Base-by-base conservation (phyloP, 2,113 vertebrate genomes). In the Oophaga pumilio region DNA sequence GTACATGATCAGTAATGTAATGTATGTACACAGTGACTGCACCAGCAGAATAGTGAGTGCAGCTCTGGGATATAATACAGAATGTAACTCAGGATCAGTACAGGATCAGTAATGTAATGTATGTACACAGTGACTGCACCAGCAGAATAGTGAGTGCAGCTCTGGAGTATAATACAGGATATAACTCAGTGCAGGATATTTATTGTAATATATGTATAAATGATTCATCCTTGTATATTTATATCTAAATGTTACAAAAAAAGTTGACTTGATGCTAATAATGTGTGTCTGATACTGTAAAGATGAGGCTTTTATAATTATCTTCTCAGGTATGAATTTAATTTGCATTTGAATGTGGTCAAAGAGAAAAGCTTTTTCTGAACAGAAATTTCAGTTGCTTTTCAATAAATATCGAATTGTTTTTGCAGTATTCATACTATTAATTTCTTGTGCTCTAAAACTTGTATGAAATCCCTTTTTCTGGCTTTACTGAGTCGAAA, bases 401-500 rank as follows among this genome's bases (percentile, higher is more conserved):
- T 8, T 28, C 69, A 64, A 18, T 76, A 53, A 82, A 88, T 66
- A 64, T 49, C 1, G 18, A 28, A 76, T 57, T 77, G 22, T 77
- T 76, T 87, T 68, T 88, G 80, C 13, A 56, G 76, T 76, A 83
- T 68, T 83, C 79, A 53, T 82, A 73, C 11, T n/a, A 9, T 80
- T 81, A 17, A 64, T 64, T 53, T 62, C 57, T 76, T 82, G 22
- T 57, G 22, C 20, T 74, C 33, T 43, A 83, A 57, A 76, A 86
- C 59, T 8, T 22, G n/a, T 78, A 28, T 56, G 24, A 79, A 68
- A 83, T 69, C 64, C 53, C 18, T 68, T 82, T 13, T 82, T 68
- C 76, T 79, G n/a, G 33, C 49, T 69, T 86, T 49, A 17, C 17
- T 20, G 69, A 73, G 7, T 24, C n/a, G 9, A 24, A 49, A 85